Evolutionary conservation across 2,888 invertebrate species (phyloP).

Genomic region (Geotrupes spiniger): DNA sequence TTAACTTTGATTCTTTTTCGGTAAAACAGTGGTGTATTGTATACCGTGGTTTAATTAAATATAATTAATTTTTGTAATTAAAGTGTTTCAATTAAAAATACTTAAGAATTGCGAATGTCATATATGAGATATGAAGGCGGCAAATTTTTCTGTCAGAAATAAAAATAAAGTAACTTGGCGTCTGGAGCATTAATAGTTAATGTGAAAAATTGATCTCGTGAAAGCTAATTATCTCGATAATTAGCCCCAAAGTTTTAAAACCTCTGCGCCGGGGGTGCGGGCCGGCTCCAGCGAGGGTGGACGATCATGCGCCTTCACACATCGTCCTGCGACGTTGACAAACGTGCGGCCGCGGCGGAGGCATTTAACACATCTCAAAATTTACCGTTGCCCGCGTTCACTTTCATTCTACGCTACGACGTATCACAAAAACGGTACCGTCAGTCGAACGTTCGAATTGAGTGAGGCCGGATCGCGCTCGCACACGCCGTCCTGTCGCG

Average conservation of each 20-base stretch:
- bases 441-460: slow-evolving; percentile 4
- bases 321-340: slow-evolving; percentile 16
- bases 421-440: slow-evolving; percentile 19
- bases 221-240: not conserved
- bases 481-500: not conserved
- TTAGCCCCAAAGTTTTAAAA: slow-evolving; percentile 7
- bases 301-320: slow-evolving; percentile 24
- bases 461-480: not conserved
- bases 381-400: slow-evolving; percentile 19
- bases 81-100: too few relatives aligned
- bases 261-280: slow-evolving; percentile 25
- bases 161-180: too few relatives aligned
- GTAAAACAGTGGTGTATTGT: too few relatives aligned
- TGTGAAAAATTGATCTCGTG: not conserved
- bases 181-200: too few relatives aligned
- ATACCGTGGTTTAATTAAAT: too few relatives aligned
- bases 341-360: slow-evolving; percentile 8
- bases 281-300: slow-evolving; percentile 25
- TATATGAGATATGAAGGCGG: too few relatives aligned
- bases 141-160: too few relatives aligned
- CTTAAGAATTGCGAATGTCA: too few relatives aligned
- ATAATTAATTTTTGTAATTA: too few relatives aligned
- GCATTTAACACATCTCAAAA: slow-evolving; percentile 19
- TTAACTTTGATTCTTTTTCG: too few relatives aligned
- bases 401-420: slow-evolving; percentile 14